Percentiles rank a stretch among this genome's conserved stretches.
phyloP scores from a whole-genome alignment of 1,140 invertebrate genomes.

The Acarapis woodi region DNA sequence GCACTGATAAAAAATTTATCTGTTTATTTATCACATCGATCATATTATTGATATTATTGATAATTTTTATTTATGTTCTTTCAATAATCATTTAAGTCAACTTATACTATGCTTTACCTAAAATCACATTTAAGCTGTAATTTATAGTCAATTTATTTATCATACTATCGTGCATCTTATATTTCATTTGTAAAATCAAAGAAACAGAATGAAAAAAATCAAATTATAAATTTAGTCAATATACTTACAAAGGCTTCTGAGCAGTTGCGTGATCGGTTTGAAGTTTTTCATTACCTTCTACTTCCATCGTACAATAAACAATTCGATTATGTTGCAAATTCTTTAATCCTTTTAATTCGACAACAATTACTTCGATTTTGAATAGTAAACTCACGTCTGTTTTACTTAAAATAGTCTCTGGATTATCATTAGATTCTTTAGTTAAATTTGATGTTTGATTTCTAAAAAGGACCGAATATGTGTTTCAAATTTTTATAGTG shows the following conservation, averaged over 20 bases:
- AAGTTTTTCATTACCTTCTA: slow-evolving; percentile 75
- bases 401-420: slow-evolving; percentile 50
- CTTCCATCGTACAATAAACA: slow-evolving; percentile 99
- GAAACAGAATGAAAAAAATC: slow-evolving; percentile 25
- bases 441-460: slow-evolving; percentile 73
- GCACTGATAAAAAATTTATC: too few species aligned
- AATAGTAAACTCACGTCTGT: slow-evolving; percentile 88
- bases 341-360: slow-evolving; percentile 95
- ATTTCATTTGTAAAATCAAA: too few species aligned
- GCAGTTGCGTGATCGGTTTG: slow-evolving; percentile 98
- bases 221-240: not conserved
- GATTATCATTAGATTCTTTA: slow-evolving; percentile 66
- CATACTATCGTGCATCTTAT: too few species aligned
- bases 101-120: too few species aligned
- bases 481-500: slow-evolving; percentile 9
- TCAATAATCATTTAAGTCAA: too few species aligned
- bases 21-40: too few species aligned
- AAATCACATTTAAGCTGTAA: too few species aligned
- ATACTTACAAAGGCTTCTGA: slow-evolving; percentile 70
- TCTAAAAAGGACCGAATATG: slow-evolving; percentile 17
- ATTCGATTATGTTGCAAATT: slow-evolving; percentile 83
- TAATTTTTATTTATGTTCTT: too few species aligned
- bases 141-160: too few species aligned
- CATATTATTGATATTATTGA: too few species aligned
- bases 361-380: slow-evolving; percentile 82